These are phyloP conservation scores for Lepus timidus DNA, from an alignment of 2,113 vertebrate genomes.

Conservation along the genomic window DNA sequence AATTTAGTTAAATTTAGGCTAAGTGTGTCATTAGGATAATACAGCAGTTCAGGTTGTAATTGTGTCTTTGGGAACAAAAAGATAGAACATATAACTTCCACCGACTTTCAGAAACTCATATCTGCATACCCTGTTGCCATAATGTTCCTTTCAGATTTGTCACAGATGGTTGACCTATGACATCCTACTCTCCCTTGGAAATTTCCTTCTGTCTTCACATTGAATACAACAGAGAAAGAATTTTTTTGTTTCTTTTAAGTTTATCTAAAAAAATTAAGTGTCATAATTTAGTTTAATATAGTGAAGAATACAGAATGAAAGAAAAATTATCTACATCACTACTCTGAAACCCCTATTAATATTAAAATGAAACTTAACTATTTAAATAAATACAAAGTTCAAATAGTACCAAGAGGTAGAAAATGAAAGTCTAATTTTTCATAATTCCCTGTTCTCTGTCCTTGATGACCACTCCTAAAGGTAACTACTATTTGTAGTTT, in stretches of 20 bases:
- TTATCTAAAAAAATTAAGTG: too few species aligned
- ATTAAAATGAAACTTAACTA: constrained; percentile 36
- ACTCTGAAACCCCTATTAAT: neutral
- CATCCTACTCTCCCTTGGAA: neutral
- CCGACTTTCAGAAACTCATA: neutral
- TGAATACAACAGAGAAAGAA: constrained; percentile 36
- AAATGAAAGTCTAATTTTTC: constrained; percentile 36
- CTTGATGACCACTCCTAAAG: neutral
- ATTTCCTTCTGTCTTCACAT: constrained; percentile 55
- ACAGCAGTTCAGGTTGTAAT: neutral
- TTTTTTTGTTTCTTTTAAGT: neutral
- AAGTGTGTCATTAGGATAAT: neutral
- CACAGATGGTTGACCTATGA: neutral
- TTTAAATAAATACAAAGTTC: constrained; percentile 29
- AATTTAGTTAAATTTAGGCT: constrained; percentile 33
- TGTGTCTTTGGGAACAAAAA: constrained; percentile 33
- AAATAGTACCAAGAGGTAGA: constrained; percentile 2
- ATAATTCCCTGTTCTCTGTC: neutral
- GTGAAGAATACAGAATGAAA: constrained; percentile 7
- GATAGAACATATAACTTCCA: neutral
- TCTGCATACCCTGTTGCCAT: neutral
- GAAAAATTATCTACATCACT: neutral
- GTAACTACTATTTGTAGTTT: constrained; percentile 5
- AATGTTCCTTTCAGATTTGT: constrained; percentile 10
- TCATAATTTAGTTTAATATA: constrained; percentile 40